Evolutionary conservation across 2,888 invertebrate species (phyloP).

Genomic region (Mayetiola destructor): DNA sequence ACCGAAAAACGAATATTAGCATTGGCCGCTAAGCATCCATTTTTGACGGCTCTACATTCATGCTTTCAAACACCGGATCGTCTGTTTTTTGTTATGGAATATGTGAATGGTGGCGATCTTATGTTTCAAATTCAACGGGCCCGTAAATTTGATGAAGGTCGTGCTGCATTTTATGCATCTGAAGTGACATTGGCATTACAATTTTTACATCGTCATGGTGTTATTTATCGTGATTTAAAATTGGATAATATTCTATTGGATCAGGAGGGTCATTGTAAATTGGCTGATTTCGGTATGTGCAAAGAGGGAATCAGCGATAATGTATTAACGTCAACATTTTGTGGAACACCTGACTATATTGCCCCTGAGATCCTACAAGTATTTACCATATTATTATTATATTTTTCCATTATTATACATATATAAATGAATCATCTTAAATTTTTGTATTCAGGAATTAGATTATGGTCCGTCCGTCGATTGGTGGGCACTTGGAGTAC

Average conservation of each 20-base stretch:
- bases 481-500: constrained; percentile 96
- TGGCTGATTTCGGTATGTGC: constrained; percentile 97
- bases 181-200: constrained; percentile 95
- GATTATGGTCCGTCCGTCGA: constrained; percentile 82
- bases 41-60: constrained; percentile 90
- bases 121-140: constrained; percentile 99
- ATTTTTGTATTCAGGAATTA: no score
- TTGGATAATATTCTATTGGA: constrained; percentile 96
- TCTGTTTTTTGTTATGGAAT: constrained; percentile 99
- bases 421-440: no score
- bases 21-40: constrained; percentile 94
- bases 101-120: constrained; percentile 95
- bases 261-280: constrained; percentile 86
- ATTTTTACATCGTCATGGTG: constrained; percentile 92
- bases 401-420: no score
- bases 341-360: constrained; percentile 99
- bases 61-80: constrained; percentile 95
- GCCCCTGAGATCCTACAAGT: constrained; percentile 94
- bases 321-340: constrained; percentile 87
- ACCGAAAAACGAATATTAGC: constrained; percentile 95
- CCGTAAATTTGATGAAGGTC: constrained; percentile 90
- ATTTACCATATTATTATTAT: no score
- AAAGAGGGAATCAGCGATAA: constrained; percentile 58
- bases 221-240: constrained; percentile 97
- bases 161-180: constrained; percentile 89